A percentile compares a stretch with the other conserved stretches of the same genome.
Conservation (phyloP, 2,888 invertebrate genomes). For the Pyrochroa serraticornis region DNA sequence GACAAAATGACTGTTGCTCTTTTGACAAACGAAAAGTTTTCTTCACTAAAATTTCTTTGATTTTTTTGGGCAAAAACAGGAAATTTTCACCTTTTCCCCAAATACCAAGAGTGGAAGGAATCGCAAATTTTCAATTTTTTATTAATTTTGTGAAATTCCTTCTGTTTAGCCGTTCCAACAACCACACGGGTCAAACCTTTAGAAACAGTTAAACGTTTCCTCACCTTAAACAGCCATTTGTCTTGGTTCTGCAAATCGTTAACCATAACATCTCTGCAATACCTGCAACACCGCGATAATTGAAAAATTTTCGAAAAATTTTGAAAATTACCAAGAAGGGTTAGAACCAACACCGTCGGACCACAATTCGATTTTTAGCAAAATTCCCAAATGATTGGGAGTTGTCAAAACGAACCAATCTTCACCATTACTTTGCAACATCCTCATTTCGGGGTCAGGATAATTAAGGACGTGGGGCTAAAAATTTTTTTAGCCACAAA, state of each 20-base stretch:
- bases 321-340: slow-evolving; percentile 40
- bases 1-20: slow-evolving; percentile 39
- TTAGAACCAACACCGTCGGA: slow-evolving; percentile 41
- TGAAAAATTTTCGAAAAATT: background rate
- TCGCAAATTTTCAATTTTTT: slow-evolving; percentile 2
- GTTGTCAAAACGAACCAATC: slow-evolving; percentile 46
- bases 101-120: slow-evolving; percentile 14
- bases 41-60: slow-evolving; percentile 14
- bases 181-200: background rate
- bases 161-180: background rate
- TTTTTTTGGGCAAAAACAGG: too few relatives aligned
- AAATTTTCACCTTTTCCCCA: slow-evolving; percentile 11
- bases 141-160: background rate
- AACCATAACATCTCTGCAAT: slow-evolving; percentile 38
- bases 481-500: slow-evolving; percentile 1
- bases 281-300: slow-evolving; percentile 31
- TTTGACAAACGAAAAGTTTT: slow-evolving; percentile 31
- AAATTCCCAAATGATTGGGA: slow-evolving; percentile 36
- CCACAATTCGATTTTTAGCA: slow-evolving; percentile 43
- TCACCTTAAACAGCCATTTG: slow-evolving; percentile 39
- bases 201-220: slow-evolving; percentile 32
- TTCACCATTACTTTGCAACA: slow-evolving; percentile 40
- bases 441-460: slow-evolving; percentile 43
- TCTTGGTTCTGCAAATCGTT: slow-evolving; percentile 40
- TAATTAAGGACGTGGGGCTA: slow-evolving; percentile 47